These are phyloP conservation scores for Gavia stellata DNA, from an alignment of 2,113 vertebrate genomes.

Conservation along the genomic window DNA sequence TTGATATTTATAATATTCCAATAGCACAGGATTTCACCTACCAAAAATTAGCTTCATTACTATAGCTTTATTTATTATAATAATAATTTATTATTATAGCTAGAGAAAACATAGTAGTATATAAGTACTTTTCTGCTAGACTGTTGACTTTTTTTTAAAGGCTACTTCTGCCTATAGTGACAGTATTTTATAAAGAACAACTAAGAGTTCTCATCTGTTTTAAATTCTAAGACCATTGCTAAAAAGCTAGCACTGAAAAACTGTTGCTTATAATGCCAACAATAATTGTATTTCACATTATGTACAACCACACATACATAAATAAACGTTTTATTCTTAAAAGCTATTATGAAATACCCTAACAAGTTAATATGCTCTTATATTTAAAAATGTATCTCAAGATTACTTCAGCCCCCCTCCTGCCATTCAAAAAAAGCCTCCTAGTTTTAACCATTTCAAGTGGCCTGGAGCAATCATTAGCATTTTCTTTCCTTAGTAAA, in stretches of 20 bases:
- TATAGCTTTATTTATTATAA: background rate
- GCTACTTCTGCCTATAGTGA: background rate
- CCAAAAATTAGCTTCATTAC: background rate
- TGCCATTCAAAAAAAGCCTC: background rate
- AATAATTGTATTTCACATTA: background rate
- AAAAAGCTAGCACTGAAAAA: background rate
- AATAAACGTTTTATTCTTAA: background rate
- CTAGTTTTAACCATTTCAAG: conserved; percentile 8
- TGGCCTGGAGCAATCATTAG: conserved; percentile 52
- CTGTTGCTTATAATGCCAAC: background rate
- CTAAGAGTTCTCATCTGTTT: background rate
- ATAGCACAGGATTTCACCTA: background rate
- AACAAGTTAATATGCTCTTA: background rate
- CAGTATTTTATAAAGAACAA: background rate
- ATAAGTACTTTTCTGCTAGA: background rate
- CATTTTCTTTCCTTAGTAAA: background rate
- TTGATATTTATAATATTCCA: background rate
- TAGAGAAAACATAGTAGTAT: background rate
- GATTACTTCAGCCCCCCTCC: background rate
- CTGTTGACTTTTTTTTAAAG: background rate
- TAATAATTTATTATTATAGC: too few species aligned
- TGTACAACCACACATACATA: background rate
- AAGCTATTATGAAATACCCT: background rate
- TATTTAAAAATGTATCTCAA: background rate
- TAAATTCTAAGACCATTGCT: background rate